Base-by-base conservation (phyloP, 2,888 invertebrate genomes). In the Drosophila cognata region DNA sequence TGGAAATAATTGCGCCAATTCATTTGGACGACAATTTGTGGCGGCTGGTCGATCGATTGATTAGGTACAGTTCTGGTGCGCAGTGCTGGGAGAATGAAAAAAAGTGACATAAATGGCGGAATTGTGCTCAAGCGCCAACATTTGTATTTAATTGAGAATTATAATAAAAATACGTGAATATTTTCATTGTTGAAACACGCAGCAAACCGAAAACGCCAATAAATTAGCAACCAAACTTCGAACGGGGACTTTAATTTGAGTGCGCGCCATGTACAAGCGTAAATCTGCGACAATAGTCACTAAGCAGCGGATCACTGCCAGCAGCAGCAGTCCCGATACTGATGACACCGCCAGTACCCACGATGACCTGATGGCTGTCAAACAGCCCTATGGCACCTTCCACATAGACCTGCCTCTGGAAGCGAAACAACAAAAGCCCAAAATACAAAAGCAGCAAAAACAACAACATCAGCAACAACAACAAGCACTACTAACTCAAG, bases 71-170 rank as follows among this genome's bases (percentile, higher is more conserved):
- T 76, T 41, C 67, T 71, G 38, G 36, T 62, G 69, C 74, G 57
- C 79, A 79, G 79, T 77, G 81, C 79, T 79, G 79, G 53, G 78
- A 84, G 86, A 81, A 86, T 85, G 88, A 87, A 91, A 91, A 89
- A 90, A 92, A 92, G 86, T 87, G 91, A 91, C 90, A 90, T 84
- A 90, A 92, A 92, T 92, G 93, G 93, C 93, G 92, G 92, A 90
- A 82, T 87, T 77, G 80, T 88, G 84, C 90, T 86, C 88, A 83
- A 91, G 91, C 85, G 86, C 91, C 88, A 87, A 88, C 83, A 89
- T 88, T 88, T 71, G 81, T 83, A 88, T 91, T 91, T 90, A 85
- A 88, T 91, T 91, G 83, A 75, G 72, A 80, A 66, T 78, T 78
- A 73, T 80, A 78, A 63, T 67, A 70, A 78, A 76, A 74, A 79